Conservation (phyloP, 2,888 invertebrate genomes). For the Odontothrips loti region DNA sequence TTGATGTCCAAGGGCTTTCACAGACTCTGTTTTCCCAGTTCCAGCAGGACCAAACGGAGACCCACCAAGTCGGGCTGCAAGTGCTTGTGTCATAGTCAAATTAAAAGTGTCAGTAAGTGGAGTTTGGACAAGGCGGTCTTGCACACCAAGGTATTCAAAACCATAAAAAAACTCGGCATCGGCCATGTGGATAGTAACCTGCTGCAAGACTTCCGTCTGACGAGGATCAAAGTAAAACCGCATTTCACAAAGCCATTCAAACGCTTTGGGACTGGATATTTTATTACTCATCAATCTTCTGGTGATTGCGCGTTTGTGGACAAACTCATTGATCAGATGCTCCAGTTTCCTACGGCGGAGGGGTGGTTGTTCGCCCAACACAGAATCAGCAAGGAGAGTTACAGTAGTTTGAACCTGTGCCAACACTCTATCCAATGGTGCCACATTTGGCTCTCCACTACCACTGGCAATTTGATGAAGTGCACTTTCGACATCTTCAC, state of each 20-base stretch:
- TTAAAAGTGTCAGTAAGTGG: conserved; percentile 98
- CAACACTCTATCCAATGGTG: conserved; percentile 64
- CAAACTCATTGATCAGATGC: conserved; percentile 98
- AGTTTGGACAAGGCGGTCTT: conserved; percentile 94
- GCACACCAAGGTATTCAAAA: conserved; percentile 99
- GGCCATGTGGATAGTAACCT: conserved; percentile 98
- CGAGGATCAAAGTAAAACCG: conserved; percentile 98
- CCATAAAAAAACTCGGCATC: conserved; percentile 98
- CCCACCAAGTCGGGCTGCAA: conserved; percentile 94
- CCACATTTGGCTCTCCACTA: conserved; percentile 58
- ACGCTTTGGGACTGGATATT: conserved; percentile 84
- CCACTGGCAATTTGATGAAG: conserved; percentile 58
- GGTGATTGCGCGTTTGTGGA: conserved; percentile 97
- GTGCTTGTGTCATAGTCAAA: conserved; percentile 98
- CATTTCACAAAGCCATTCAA: conserved; percentile 99
- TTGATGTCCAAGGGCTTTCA: conserved; percentile 98
- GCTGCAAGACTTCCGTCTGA: conserved; percentile 89
- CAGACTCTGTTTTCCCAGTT: conserved; percentile 99
- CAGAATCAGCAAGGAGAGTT: conserved; percentile 96
- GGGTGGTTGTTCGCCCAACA: conserved; percentile 95
- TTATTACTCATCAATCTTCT: conserved; percentile 80
- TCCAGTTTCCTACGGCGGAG: conserved; percentile 92
- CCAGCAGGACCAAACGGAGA: conserved; percentile 99
- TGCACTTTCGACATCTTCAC: conserved; percentile 90
- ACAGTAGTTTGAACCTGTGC: conserved; percentile 84